Conservation (phyloP, 2,113 vertebrate genomes). For the Cynocephalus volans region DNA sequence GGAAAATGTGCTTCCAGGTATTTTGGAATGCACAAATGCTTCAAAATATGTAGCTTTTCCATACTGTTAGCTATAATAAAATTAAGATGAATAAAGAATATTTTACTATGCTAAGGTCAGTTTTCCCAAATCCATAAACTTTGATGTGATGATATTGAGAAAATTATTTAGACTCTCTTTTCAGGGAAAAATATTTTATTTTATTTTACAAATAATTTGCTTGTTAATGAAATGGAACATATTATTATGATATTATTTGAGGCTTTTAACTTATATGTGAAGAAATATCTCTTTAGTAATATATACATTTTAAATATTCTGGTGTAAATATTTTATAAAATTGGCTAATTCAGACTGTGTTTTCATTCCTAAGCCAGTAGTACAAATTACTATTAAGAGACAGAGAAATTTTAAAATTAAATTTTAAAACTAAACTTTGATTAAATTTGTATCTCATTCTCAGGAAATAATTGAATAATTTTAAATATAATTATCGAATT, state of each 20-base stretch:
- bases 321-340: neutral
- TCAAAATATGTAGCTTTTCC: neutral
- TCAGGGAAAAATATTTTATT: neutral
- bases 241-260: neutral
- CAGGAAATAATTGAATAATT: neutral
- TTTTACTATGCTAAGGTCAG: neutral
- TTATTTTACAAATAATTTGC: conserved; percentile 2
- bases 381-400: neutral
- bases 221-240: neutral
- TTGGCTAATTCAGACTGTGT: neutral
- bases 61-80: neutral
- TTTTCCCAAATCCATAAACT: neutral
- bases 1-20: neutral
- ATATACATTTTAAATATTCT: neutral
- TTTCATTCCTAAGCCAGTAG: conserved; percentile 9
- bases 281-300: neutral
- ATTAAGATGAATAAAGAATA: neutral
- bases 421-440: neutral
- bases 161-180: neutral
- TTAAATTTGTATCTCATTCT: neutral
- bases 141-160: neutral
- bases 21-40: conserved; percentile 24
- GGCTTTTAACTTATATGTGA: neutral
- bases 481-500: neutral
- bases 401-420: neutral